Evolutionary conservation across 2,113 vertebrate species (phyloP), one percentile per base, ranked within the genome.

Genomic region (Grallaria varia): DNA sequence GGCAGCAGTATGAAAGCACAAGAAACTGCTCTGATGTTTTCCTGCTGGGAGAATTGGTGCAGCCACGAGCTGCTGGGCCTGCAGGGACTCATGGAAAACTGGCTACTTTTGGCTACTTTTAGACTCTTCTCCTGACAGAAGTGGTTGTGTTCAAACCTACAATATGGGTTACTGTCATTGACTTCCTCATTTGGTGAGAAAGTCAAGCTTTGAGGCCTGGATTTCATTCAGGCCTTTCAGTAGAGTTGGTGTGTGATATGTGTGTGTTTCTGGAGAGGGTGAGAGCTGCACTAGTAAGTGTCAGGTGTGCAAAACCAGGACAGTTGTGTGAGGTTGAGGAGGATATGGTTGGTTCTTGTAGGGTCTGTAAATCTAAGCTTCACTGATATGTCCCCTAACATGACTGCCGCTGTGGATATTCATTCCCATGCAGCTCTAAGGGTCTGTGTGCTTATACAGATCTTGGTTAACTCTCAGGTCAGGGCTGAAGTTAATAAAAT

Each of bases 1-100:
- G 44, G 24, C 47, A 58, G 25, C 19, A 23, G 4, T 0, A 0
- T 62, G 3, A 7, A 56, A 28, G 55, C 8, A 1, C 27, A 50
- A 79, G 87, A 39, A 90, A 27, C 24, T 56, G 55, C 35, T 86
- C 4, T 22, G 76, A 14, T 74, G 52, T 42, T 35, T 77, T 71
- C 33, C 79, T 9, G 10, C 63, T 45, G 88, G 53, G 44, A 52
- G 52, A 76, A 56, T 25, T 62, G 3, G 1, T 30, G 76, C 37
- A 69, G 55, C 73, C 28, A 1, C 2, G 44, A 73, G 74, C 74
- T 58, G 53, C 80, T 8, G 55, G 10, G 1, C 66, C 69, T 19
- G 47, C 4, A 17, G 28, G 20, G 33, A 3, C 82, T 56, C 20
- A 3, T 3, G 6, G 87, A 64, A 60, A 78, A 25, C 40, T 77